These are phyloP conservation scores for Parnassius apollo DNA, from an alignment of 2,888 invertebrate genomes.

Conservation along the genomic window DNA sequence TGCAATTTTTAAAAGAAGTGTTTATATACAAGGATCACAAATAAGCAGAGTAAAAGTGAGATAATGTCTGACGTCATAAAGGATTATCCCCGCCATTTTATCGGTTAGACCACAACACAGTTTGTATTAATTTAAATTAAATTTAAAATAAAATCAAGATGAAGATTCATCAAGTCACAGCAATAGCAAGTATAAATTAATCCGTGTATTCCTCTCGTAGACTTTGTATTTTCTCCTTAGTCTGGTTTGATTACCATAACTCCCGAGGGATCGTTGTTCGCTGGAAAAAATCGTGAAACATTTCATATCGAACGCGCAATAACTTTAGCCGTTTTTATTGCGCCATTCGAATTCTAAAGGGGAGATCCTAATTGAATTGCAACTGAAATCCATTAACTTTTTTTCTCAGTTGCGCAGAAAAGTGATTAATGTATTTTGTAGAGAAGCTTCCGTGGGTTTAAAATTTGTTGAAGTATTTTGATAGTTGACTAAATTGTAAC, in stretches of 20 bases:
- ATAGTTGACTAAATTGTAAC: not conserved
- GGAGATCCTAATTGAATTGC: constrained; percentile 20
- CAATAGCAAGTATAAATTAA: not conserved
- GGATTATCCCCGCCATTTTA: too few relatives aligned
- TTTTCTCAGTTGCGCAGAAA: constrained; percentile 6
- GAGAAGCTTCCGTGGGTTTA: not conserved
- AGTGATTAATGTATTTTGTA: constrained; percentile 22
- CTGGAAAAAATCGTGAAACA: constrained; percentile 12
- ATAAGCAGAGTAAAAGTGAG: too few relatives aligned
- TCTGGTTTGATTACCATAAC: constrained; percentile 20
- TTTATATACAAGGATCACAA: too few relatives aligned
- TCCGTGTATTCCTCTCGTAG: constrained; percentile 1
- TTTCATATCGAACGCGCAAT: constrained; percentile 20
- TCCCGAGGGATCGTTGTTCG: constrained; percentile 1
- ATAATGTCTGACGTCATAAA: too few relatives aligned
- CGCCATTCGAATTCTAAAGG: constrained; percentile 5
- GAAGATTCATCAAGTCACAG: too few relatives aligned
- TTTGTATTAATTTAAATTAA: too few relatives aligned
- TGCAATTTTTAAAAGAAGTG: too few relatives aligned
- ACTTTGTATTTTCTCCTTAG: constrained; percentile 1
- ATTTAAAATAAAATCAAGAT: too few relatives aligned
- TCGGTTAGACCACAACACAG: too few relatives aligned
- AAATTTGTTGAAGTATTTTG: not conserved
- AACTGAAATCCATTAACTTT: constrained; percentile 18
- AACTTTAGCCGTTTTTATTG: constrained; percentile 17